These are phyloP conservation scores for Xiphias gladius DNA, from an alignment of 2,113 vertebrate genomes.

Conservation along the genomic window DNA sequence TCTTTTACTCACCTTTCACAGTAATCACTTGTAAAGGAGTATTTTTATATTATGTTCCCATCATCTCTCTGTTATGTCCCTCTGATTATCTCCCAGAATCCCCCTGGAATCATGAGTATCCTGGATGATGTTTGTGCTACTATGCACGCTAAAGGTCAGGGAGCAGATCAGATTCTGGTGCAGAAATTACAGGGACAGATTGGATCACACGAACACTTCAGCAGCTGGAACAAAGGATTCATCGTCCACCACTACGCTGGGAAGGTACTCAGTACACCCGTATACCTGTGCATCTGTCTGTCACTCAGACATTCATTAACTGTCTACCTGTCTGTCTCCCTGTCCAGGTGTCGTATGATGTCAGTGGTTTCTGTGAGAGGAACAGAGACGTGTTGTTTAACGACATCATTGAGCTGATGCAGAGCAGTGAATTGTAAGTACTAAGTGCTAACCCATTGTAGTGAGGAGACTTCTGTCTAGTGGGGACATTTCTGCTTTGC, in stretches of 20 bases:
- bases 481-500: neutral
- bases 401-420: constrained; percentile 91
- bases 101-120: constrained; percentile 87
- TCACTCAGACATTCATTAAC: neutral
- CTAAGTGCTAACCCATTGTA: too few species aligned
- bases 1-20: too few species aligned
- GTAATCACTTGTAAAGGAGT: too few species aligned
- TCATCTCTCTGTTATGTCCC: neutral
- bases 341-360: constrained; percentile 87
- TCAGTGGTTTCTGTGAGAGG: constrained; percentile 87
- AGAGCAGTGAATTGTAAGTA: constrained; percentile 89
- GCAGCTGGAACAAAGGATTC: constrained; percentile 90
- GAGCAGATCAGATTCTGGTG: constrained; percentile 87
- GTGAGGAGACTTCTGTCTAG: neutral
- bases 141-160: constrained; percentile 91
- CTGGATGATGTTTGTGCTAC: constrained; percentile 90
- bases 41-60: neutral
- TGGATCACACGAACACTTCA: constrained; percentile 87
- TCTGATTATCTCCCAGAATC: constrained; percentile 77
- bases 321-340: neutral
- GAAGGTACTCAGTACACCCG: constrained; percentile 77
- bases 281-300: neutral
- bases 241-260: constrained; percentile 89
- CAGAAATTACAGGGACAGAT: constrained; percentile 88
- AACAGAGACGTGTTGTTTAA: constrained; percentile 88